Percentiles rank a stretch among this genome's conserved stretches.
These are phyloP conservation scores for Apotomis betuletana DNA, from an alignment of 2,888 invertebrate genomes.

Conservation along the genomic window DNA sequence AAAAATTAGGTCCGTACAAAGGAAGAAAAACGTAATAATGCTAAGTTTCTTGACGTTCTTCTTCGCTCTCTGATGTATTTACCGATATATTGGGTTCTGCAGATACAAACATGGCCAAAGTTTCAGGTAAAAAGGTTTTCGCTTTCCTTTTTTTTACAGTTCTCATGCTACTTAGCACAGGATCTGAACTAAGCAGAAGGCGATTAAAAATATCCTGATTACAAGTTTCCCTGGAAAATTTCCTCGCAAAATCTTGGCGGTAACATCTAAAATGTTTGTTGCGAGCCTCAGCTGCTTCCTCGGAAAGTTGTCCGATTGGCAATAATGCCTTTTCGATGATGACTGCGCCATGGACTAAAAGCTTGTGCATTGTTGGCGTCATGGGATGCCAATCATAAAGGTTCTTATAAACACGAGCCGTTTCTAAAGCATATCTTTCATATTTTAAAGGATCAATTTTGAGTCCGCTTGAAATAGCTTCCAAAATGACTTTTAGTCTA, in stretches of 20 bases:
- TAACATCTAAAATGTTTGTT: not conserved
- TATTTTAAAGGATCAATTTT: constrained; percentile 36
- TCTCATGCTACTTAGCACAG: too few species aligned
- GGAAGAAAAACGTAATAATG: too few species aligned
- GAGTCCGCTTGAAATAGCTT: constrained; percentile 46
- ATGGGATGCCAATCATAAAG: constrained; percentile 53
- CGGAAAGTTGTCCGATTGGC: constrained; percentile 52
- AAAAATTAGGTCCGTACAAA: too few species aligned
- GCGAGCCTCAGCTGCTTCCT: constrained; percentile 48
- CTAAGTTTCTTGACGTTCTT: too few species aligned
- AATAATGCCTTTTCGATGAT: constrained; percentile 50
- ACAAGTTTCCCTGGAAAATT: too few species aligned
- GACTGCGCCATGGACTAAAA: constrained; percentile 51
- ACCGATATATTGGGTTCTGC: too few species aligned
- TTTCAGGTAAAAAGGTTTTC: too few species aligned
- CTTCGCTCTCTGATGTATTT: too few species aligned
- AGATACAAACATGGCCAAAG: too few species aligned
- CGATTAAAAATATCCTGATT: too few species aligned
- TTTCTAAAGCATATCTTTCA: constrained; percentile 42
- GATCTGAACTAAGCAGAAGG: too few species aligned
- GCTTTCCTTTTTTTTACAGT: too few species aligned
- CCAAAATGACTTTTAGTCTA: constrained; percentile 49
- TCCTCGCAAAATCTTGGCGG: not conserved
- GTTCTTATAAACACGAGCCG: constrained; percentile 50
- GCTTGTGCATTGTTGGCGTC: constrained; percentile 55